Evolutionary conservation across 2,797 vertebrate genomes (phyloP), one percentile per base, ranked within the genome.

Genomic region (Carapus acus): DNA sequence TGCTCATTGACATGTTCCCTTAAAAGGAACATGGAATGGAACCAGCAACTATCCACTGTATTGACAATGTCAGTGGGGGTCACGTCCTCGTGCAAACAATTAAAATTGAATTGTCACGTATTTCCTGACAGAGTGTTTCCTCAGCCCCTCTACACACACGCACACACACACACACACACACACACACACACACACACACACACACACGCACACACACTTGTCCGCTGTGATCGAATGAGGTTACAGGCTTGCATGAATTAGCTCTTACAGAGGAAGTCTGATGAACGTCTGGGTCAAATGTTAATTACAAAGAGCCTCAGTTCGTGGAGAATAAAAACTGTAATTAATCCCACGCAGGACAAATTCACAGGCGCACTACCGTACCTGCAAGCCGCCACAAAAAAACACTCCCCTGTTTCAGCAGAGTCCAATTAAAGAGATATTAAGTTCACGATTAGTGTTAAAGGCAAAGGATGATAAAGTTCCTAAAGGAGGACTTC

Each of bases 231-330:
- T 73, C 60, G 80, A 82, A 83, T 80, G 62, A 78, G 76, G 77
- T 78, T 67, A 79, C 68, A 70, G 66, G 62, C 71, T 66, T 69
- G 61, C 70, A 67, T 58, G 62, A 74, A 78, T 78, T 79, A 70
- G 62, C 62, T 69, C 46, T 72, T 70, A 59, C 18, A 53, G 20
- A 54, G 52, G 73, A 75, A 78, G 68, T 68, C 57, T 57, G 65
- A 64, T 57, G 51, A 73, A 56, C 73, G 57, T 31, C 17, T 9
- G 43, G 81, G 74, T 80, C 71, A 83, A 66, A 81, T 62, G 77
- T 81, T 82, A 85, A 85, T 83, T 80, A 73, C 67, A 76, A 82
- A 75, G 80, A 75, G 73, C 78, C 62, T 74, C 56, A 65, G 69
- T 74, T 81, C 80, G 71, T 50, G 55, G 54, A 66, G 62, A 78